Evolutionary conservation across 2,113 vertebrate species (phyloP).

Genomic region (Oostethus manadensis): DNA sequence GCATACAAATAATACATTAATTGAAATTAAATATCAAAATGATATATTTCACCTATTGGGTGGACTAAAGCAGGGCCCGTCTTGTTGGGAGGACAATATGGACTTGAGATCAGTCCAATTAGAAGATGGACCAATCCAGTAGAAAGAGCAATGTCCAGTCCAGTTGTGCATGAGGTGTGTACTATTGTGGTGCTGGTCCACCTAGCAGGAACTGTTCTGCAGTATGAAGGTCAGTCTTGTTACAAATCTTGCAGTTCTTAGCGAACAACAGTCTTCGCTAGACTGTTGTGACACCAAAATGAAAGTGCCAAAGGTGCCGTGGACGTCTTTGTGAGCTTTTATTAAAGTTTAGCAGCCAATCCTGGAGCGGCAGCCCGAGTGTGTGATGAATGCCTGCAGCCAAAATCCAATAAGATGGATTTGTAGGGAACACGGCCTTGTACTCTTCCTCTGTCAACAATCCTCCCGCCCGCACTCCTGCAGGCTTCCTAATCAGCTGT

Average conservation of each 20-base stretch:
- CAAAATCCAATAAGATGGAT: conserved; percentile 68
- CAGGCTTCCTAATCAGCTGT: not conserved
- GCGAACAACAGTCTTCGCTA: too few relatives aligned
- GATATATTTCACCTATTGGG: too few relatives aligned
- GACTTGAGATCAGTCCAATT: too few relatives aligned
- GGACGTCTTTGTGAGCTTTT: conserved; percentile 36
- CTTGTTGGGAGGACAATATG: too few relatives aligned
- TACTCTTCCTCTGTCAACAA: conserved; percentile 3
- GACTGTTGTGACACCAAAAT: too few relatives aligned
- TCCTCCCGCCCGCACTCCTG: not conserved
- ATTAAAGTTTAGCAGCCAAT: conserved; percentile 60
- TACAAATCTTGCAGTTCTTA: too few relatives aligned
- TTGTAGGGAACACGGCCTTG: conserved; percentile 28
- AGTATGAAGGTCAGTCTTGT: not conserved
- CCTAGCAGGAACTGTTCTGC: not conserved
- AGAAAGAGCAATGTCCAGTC: not conserved
- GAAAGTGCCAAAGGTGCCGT: too few relatives aligned
- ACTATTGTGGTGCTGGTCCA: not conserved
- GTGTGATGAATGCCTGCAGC: conserved; percentile 63
- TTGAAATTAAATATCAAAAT: too few relatives aligned
- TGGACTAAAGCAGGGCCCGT: too few relatives aligned
- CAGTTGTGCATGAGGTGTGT: not conserved
- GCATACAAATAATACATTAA: too few relatives aligned
- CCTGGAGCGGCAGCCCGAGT: conserved; percentile 29
- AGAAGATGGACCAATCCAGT: too few relatives aligned